A percentile compares a stretch with the other conserved stretches of the same genome.
phyloP scores from a whole-genome alignment of 2,113 vertebrate genomes.

The Fulmarus glacialis region DNA sequence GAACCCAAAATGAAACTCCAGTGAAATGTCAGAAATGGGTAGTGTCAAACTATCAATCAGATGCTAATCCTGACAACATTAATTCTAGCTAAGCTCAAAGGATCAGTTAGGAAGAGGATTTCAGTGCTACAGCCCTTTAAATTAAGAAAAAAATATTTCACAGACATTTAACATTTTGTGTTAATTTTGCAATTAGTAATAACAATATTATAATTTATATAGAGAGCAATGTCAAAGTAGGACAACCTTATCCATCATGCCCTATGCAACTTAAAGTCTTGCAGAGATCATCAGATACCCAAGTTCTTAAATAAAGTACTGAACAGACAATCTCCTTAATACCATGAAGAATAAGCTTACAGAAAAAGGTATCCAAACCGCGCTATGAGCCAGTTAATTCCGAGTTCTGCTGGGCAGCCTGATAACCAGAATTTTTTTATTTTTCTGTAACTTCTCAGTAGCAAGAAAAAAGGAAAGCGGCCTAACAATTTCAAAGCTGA shows the following conservation, averaged over 20 bases:
- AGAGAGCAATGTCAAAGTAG: not conserved
- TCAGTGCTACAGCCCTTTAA: not conserved
- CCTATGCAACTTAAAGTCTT: not conserved
- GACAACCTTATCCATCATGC: not conserved
- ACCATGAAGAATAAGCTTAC: not conserved
- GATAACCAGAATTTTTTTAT: not conserved
- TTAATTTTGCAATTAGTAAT: not conserved
- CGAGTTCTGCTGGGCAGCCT: not conserved
- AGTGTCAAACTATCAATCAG: slow-evolving; percentile 14
- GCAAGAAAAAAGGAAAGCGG: not conserved
- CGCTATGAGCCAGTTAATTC: not conserved
- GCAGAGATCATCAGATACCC: not conserved
- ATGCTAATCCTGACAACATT: not conserved
- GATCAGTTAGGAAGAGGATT: not conserved
- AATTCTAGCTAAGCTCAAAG: not conserved
- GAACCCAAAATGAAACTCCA: not conserved
- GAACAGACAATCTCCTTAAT: not conserved
- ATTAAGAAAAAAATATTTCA: not conserved
- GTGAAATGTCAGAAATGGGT: not conserved
- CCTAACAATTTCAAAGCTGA: not conserved
- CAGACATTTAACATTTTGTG: not conserved
- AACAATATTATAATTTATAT: not conserved
- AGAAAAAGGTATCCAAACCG: not conserved
- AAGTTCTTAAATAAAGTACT: not conserved
- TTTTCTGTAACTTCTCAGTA: not conserved